Evolutionary conservation across 2,888 invertebrate species (phyloP).

Genomic region (Sarcophaga subvicina): DNA sequence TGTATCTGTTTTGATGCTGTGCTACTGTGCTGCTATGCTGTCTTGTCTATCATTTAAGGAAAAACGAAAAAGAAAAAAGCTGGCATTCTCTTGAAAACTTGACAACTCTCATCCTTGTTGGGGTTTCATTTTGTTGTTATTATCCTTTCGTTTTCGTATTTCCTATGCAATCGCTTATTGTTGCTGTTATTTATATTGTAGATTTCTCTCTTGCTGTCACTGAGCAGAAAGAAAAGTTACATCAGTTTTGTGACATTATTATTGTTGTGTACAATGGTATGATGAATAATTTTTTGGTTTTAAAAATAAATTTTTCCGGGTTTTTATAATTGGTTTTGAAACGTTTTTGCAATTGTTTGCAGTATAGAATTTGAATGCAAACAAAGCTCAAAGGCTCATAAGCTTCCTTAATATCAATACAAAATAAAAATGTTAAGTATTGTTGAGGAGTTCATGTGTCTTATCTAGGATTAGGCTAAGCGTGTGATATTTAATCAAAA

Average conservation of each 20-base stretch:
- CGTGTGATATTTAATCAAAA: no score
- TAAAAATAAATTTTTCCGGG: constrained; percentile 19
- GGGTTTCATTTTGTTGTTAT: constrained; percentile 67
- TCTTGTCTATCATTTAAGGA: constrained; percentile 42
- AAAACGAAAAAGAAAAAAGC: constrained; percentile 17
- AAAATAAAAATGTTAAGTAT: no score
- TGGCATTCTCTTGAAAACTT: constrained; percentile 61
- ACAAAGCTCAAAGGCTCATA: no score
- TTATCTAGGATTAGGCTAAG: no score
- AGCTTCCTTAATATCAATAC: no score
- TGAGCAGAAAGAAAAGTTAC: constrained; percentile 45
- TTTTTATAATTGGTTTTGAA: constrained; percentile 45
- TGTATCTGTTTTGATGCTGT: background rate
- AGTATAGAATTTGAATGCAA: no score
- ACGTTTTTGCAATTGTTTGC: background rate
- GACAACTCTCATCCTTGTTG: constrained; percentile 67
- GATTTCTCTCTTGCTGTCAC: constrained; percentile 44
- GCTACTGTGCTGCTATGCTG: background rate
- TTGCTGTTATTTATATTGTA: constrained; percentile 1
- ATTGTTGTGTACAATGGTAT: constrained; percentile 49
- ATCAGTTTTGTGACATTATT: constrained; percentile 56
- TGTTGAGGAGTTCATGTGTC: no score
- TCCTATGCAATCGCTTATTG: background rate
- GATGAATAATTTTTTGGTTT: constrained; percentile 44
- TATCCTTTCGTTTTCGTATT: constrained; percentile 68